A percentile compares a stretch with the other conserved stretches of the same genome.
These are phyloP conservation scores for Rhopalosiphum maidis DNA, from an alignment of 1,140 invertebrate genomes.

Conservation along the genomic window DNA sequence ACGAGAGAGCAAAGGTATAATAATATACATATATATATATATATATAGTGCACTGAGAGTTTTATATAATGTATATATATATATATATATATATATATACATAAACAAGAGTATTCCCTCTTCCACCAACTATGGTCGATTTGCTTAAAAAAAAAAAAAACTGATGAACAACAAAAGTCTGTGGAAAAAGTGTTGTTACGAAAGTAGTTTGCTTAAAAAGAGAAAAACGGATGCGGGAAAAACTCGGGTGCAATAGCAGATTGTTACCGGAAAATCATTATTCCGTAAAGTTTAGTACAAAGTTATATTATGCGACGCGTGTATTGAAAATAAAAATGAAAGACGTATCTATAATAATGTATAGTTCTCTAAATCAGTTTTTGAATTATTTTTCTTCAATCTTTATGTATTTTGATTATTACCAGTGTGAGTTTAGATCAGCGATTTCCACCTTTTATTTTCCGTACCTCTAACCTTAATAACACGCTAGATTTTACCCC, in stretches of 20 bases:
- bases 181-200: constrained; percentile 3
- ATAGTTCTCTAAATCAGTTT: background rate
- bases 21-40: constrained; percentile 11
- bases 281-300: background rate
- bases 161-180: constrained; percentile 20
- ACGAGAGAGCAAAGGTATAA: constrained; percentile 3
- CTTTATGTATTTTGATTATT: background rate
- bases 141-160: constrained; percentile 21
- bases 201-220: constrained; percentile 26
- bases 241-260: background rate
- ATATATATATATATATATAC: background rate
- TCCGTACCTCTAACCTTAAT: too few relatives aligned
- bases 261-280: constrained; percentile 40
- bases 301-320: background rate
- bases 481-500: too few relatives aligned
- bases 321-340: constrained; percentile 2
- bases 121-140: background rate
- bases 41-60: background rate
- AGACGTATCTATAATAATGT: background rate
- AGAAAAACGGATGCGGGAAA: constrained; percentile 27
- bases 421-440: background rate
- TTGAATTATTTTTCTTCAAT: background rate
- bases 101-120: background rate
- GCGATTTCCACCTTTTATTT: too few relatives aligned
- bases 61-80: background rate